phyloP scores from a whole-genome alignment of 2,113 vertebrate genomes.

The Alligator mississippiensis region DNA sequence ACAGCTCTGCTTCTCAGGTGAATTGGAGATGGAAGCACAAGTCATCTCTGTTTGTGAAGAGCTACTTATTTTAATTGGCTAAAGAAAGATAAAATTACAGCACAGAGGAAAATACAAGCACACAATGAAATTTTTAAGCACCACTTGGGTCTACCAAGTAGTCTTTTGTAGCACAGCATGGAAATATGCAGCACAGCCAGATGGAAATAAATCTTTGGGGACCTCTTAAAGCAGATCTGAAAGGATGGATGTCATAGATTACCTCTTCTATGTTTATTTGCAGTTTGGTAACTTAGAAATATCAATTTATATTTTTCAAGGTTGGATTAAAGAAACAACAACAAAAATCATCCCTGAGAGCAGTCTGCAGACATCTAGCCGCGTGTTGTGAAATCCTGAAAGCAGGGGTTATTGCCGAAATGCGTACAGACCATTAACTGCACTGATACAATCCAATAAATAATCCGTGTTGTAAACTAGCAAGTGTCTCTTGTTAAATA shows the following conservation, averaged over 20 bases:
- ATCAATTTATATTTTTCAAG: not conserved
- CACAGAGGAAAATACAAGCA: slow-evolving; percentile 56
- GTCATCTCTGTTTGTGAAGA: slow-evolving; percentile 26
- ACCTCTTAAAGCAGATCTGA: slow-evolving; percentile 30
- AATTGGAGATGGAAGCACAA: not conserved
- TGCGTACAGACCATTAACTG: not conserved
- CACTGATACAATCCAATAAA: not conserved
- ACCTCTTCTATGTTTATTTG: not conserved
- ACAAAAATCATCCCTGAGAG: not conserved
- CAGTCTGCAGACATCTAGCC: not conserved
- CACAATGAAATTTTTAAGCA: slow-evolving; percentile 62
- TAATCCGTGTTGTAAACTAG: not conserved
- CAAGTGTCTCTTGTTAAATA: not conserved
- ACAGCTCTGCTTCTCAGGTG: not conserved
- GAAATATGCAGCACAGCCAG: slow-evolving; percentile 32
- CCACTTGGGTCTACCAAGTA: slow-evolving; percentile 54
- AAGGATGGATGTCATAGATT: not conserved
- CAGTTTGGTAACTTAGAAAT: not conserved
- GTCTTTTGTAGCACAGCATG: slow-evolving; percentile 28
- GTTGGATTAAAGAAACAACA: not conserved
- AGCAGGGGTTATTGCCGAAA: not conserved
- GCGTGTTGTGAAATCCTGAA: not conserved
- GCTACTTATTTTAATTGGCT: slow-evolving; percentile 58
- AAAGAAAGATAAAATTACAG: slow-evolving; percentile 54
- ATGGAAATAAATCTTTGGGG: slow-evolving; percentile 49